phyloP scores from a whole-genome alignment of 92 coral and sea anemone genomes.

The Nematostella vectensis region DNA sequence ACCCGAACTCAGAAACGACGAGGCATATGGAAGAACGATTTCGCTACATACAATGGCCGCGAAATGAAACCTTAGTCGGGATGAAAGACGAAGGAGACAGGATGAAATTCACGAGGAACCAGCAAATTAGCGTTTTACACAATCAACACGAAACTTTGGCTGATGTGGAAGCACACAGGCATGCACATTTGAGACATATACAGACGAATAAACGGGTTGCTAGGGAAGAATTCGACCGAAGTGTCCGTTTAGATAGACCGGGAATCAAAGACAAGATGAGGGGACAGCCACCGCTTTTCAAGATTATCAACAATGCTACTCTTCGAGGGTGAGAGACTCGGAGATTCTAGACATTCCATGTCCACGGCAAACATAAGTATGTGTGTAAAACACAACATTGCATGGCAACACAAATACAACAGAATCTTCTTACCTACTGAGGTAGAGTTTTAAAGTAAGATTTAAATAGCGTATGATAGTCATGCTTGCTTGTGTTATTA shows the following conservation, averaged over 20 bases:
- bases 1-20: conserved; percentile 74
- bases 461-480: too few species aligned
- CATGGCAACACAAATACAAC: too few species aligned
- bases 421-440: too few species aligned
- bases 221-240: conserved; percentile 81
- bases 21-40: conserved; percentile 82
- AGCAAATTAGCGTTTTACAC: conserved; percentile 68
- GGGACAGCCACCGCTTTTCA: conserved; percentile 76
- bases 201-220: conserved; percentile 67
- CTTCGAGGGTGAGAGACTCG: conserved; percentile 40
- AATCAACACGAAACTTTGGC: conserved; percentile 64
- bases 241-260: conserved; percentile 65
- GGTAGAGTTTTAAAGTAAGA: too few species aligned
- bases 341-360: too few species aligned
- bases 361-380: too few species aligned
- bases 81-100: conserved; percentile 77
- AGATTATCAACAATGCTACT: conserved; percentile 80
- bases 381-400: too few species aligned
- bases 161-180: conserved; percentile 72
- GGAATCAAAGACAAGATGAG: conserved; percentile 65
- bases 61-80: conserved; percentile 62
- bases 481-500: too few species aligned
- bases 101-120: conserved; percentile 76
- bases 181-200: conserved; percentile 50
- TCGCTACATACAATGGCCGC: conserved; percentile 72